Conservation (phyloP, 2,797 vertebrate species). For the Mareca penelope region DNA sequence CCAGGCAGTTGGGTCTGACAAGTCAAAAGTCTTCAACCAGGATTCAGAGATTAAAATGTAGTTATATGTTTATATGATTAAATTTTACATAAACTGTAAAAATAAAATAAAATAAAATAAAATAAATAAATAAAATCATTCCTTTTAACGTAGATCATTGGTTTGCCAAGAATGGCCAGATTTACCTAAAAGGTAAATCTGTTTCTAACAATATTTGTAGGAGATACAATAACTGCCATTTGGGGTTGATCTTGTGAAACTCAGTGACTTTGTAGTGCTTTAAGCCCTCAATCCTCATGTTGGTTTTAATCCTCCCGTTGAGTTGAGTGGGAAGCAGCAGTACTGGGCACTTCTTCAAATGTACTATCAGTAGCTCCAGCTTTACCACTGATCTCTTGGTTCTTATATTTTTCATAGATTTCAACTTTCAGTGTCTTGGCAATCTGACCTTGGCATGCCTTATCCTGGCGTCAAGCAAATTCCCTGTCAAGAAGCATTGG, state of each 20-base stretch:
- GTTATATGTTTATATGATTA: conserved; percentile 9
- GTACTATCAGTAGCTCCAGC: background rate
- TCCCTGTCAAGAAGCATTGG: conserved; percentile 44
- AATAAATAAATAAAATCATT: too few species aligned
- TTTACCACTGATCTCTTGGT: conserved; percentile 20
- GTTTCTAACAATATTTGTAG: conserved; percentile 15
- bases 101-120: background rate
- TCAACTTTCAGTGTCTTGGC: conserved; percentile 21
- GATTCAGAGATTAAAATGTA: conserved; percentile 30
- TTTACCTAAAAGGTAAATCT: background rate
- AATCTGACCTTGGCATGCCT: conserved; percentile 47
- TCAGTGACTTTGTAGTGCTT: background rate
- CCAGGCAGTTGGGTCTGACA: conserved; percentile 37
- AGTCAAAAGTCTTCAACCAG: conserved; percentile 4
- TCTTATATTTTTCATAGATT: conserved; percentile 35
- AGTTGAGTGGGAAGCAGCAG: background rate
- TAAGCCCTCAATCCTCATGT: background rate
- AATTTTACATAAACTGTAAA: conserved; percentile 17
- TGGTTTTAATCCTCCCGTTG: background rate
- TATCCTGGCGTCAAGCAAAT: conserved; percentile 55
- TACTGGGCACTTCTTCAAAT: background rate
- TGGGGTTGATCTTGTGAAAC: background rate
- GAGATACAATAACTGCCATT: conserved; percentile 13
- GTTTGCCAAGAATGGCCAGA: too few species aligned
- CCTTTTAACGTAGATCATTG: too few species aligned